These are phyloP conservation scores for Myiopsitta monachus DNA, from an alignment of 2,113 vertebrate species.

Conservation along the genomic window DNA sequence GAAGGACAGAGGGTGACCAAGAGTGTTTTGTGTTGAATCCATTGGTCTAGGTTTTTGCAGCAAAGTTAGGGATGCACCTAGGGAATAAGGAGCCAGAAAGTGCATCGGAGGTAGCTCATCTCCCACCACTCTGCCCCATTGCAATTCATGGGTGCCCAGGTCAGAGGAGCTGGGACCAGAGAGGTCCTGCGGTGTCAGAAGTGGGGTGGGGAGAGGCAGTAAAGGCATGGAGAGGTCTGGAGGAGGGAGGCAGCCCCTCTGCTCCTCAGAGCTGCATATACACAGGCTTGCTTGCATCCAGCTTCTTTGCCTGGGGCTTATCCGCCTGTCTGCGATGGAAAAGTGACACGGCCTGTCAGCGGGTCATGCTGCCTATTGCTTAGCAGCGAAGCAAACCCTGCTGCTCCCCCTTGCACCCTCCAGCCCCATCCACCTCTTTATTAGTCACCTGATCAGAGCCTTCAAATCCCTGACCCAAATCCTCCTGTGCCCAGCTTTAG, in stretches of 20 bases:
- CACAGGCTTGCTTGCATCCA: not conserved
- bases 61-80: not conserved
- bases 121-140: not conserved
- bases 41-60: not conserved
- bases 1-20: not conserved
- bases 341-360: not conserved
- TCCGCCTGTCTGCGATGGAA: not conserved
- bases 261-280: not conserved
- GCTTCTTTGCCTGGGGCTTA: not conserved
- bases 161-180: not conserved
- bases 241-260: not conserved
- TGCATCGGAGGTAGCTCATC: not conserved
- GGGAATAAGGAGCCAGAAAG: not conserved
- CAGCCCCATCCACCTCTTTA: not conserved
- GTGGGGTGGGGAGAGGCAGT: not conserved
- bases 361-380: not conserved
- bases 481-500: slow-evolving; percentile 22
- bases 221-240: not conserved
- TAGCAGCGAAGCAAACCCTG: not conserved
- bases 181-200: not conserved
- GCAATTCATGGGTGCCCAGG: not conserved
- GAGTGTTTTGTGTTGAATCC: not conserved
- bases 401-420: not conserved
- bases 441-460: not conserved
- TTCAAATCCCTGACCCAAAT: slow-evolving; percentile 56